Evolutionary conservation across 2,113 vertebrate genomes (phyloP), one percentile per base, ranked within the genome.

Genomic region (Candoia aspera): DNA sequence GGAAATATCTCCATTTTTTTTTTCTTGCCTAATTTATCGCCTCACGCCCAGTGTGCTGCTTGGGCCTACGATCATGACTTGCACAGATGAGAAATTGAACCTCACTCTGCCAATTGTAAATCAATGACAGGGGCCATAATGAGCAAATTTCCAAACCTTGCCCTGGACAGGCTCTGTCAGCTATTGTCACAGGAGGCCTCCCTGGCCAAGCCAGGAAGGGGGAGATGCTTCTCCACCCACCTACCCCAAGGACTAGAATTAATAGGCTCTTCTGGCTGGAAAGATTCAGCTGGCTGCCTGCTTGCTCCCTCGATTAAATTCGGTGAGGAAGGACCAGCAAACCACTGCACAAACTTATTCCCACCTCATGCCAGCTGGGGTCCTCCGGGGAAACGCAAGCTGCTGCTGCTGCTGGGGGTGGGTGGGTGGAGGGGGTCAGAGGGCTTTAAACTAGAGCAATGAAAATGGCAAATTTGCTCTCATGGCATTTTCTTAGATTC

Each of bases 331-430:
- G 95, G 62, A 87, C 95, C 94, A 93, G 84, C 93, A 95, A 73
- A 96, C 95, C 96, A 84, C 96, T 93, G 95, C 94, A 92, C 93
- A 93, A 93, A 93, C 93, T 96, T 96, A 97, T 97, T 97, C 97
- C 97, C 97, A 95, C 93, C 95, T 96, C 96, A 94, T 92, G 96
- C 97, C 97, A 97, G 97, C 97, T 97, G 97, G 97, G 96, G 93
- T 97, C 96, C 91, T 87, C 90, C 94, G 92, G 85, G 97, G 91
- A 97, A 96, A 87, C 62, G 9, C 93, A 97, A 95, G 97, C 97
- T 97, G 33, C 73, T 79, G 68, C 64, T 68, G 12, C 26, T 15
- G 4, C n/a, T 68, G 94, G 94, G 95, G 97, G 97, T 96, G 96
- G 94, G 95, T n/a, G n/a, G 93, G 94, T 42, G 33, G 84, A 79